Evolutionary conservation across 2,888 invertebrate species (phyloP), one percentile per base, ranked within the genome.

Genomic region (Ichneumon xanthorius): DNA sequence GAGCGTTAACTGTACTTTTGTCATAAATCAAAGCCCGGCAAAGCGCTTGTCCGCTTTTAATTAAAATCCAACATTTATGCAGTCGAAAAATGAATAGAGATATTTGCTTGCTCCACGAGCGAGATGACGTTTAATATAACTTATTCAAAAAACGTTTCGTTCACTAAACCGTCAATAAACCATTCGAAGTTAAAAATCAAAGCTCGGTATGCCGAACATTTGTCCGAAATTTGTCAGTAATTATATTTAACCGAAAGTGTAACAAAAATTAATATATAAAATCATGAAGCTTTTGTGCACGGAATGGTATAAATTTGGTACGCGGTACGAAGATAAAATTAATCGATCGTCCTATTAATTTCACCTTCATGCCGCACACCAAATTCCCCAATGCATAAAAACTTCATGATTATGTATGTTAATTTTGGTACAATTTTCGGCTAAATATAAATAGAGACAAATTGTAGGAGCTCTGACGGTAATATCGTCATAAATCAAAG

Each of bases 51-150:
- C 22, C 11, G 1, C 2, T 55, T 26, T 2, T 55, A 55, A 45
- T 45, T 45, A 3, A 2, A 19, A 22, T 22, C 0, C 55, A 26
- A 84, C 80, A 80, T 76, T 87, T 79, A 82, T 87, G 82, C 67
- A 82, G 68, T 50, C 6, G n/a, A 63, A 14, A 50, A 45, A 33
- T 63, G 11, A 26, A 58, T 2, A 45, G 30, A 14, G 33, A 72
- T 68, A 48, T 72, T 19, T 14, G 61, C 1, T 58, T 45, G 50
- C 55, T 30, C 73, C 16, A 50, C 55, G 30, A 4, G 30, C 30
- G 73, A 45, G 45, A n/a, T 48, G 2, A 76, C 48, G 19, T 33
- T 76, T 76, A 30, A 63, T 33, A 76, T 76, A 5, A 76, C 63
- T 76, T 65, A 76, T 76, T 63, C 22, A 65, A 63, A 63, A 76